Percentiles rank a stretch among this genome's conserved stretches.
Conservation (phyloP, 2,888 invertebrate species). For the Stramonita haemastoma region DNA sequence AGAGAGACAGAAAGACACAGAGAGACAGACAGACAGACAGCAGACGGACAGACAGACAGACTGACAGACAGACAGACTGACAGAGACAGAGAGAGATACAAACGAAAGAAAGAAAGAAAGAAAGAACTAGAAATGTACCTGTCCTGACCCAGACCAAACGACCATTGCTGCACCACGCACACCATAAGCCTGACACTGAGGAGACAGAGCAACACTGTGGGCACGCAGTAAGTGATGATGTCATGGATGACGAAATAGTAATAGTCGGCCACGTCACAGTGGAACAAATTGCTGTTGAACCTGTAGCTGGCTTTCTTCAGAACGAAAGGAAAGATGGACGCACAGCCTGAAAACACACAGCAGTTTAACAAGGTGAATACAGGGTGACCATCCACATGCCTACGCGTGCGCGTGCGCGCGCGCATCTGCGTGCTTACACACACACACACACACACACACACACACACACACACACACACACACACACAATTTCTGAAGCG, state of each 20-base stretch:
- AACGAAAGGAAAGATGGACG: background rate
- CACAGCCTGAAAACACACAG: background rate
- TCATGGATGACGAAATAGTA: conserved; percentile 8
- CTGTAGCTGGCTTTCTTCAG: background rate
- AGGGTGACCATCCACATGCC: background rate
- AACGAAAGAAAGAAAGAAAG: no score
- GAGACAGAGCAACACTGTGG: background rate
- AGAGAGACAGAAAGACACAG: background rate
- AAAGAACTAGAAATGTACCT: background rate
- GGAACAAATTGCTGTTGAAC: background rate
- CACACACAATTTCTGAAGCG: background rate
- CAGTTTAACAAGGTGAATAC: background rate
- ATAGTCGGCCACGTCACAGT: conserved; percentile 8
- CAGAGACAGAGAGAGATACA: background rate
- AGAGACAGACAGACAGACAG: background rate
- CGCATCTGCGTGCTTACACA: background rate
- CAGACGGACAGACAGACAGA: background rate
- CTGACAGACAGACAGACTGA: background rate
- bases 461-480: no score
- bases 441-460: background rate
- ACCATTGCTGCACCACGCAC: background rate
- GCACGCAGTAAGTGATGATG: conserved; percentile 8
- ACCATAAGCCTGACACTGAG: background rate
- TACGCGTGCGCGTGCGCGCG: no score
- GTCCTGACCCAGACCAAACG: background rate